These are phyloP conservation scores for Numenius phaeopus DNA, from an alignment of 2,797 vertebrate species.

Conservation along the genomic window DNA sequence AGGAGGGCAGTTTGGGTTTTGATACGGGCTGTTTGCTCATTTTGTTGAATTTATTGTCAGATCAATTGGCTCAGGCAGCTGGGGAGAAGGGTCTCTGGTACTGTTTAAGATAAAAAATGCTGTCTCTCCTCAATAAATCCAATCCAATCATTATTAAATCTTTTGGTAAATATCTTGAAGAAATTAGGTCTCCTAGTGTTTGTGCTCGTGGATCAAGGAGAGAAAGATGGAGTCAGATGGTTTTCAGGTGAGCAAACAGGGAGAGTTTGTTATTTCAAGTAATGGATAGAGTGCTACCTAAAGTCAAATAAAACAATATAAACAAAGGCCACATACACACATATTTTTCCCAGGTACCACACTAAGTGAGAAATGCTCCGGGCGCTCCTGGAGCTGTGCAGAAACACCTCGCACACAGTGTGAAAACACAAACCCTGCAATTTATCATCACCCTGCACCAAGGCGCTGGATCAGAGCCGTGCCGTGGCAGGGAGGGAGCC, in stretches of 20 bases:
- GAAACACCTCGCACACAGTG: background rate
- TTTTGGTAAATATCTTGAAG: constrained; percentile 51
- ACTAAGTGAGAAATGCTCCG: background rate
- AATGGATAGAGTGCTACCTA: background rate
- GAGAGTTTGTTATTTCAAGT: background rate
- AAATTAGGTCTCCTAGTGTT: constrained; percentile 20
- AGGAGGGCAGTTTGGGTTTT: background rate
- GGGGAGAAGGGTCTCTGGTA: background rate
- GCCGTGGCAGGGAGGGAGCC: accelerated
- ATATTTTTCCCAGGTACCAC: background rate
- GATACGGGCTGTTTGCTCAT: background rate
- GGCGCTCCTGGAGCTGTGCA: background rate
- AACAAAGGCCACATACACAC: background rate
- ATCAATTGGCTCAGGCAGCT: constrained; percentile 2
- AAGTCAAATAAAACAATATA: background rate
- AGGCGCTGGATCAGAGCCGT: accelerated
- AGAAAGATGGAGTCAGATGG: background rate
- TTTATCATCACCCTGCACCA: accelerated
- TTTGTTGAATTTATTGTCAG: constrained; percentile 28
- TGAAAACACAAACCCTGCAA: background rate
- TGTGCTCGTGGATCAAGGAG: background rate
- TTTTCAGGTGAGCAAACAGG: constrained; percentile 6
- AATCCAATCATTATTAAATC: constrained; percentile 50
- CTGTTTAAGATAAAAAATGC: background rate
- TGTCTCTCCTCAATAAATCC: constrained; percentile 52